phyloP scores from a whole-genome alignment of 2,888 invertebrate genomes.

The Ophioninae sp. region DNA sequence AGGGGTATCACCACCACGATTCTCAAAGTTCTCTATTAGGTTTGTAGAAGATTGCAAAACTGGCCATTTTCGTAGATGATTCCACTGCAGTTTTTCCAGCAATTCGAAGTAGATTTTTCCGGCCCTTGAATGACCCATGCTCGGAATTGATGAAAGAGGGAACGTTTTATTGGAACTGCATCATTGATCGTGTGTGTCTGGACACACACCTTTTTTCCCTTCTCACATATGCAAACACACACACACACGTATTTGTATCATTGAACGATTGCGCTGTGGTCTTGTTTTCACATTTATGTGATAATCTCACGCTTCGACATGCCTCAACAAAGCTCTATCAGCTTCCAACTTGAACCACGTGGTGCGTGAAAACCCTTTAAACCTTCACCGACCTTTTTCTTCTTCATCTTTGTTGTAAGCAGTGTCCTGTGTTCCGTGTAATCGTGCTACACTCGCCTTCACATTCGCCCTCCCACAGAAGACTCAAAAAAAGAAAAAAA shows the following conservation, averaged over 20 bases:
- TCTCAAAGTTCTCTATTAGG: no score
- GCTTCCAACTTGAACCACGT: constrained; percentile 33
- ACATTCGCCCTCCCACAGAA: constrained; percentile 24
- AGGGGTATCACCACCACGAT: neutral
- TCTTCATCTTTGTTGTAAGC: constrained; percentile 27
- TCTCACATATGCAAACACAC: neutral
- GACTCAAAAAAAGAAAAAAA: constrained; percentile 31
- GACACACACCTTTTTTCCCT: neutral
- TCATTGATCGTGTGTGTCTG: no score
- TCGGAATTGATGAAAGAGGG: no score
- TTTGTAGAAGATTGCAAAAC: no score
- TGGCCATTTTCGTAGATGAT: no score
- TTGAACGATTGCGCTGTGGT: constrained; percentile 9
- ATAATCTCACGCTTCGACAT: constrained; percentile 46
- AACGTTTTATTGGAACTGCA: no score
- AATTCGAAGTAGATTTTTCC: no score
- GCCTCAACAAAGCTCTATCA: constrained; percentile 33
- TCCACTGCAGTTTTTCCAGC: no score
- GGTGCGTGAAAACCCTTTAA: constrained; percentile 50
- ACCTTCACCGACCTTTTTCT: constrained; percentile 23
- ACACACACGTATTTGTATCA: neutral
- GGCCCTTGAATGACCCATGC: no score
- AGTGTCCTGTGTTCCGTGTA: constrained; percentile 25
- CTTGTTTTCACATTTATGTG: constrained; percentile 32
- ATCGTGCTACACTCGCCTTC: constrained; percentile 23